phyloP scores from a whole-genome alignment of 2,888 invertebrate genomes.

The Synergus itoensis region DNA sequence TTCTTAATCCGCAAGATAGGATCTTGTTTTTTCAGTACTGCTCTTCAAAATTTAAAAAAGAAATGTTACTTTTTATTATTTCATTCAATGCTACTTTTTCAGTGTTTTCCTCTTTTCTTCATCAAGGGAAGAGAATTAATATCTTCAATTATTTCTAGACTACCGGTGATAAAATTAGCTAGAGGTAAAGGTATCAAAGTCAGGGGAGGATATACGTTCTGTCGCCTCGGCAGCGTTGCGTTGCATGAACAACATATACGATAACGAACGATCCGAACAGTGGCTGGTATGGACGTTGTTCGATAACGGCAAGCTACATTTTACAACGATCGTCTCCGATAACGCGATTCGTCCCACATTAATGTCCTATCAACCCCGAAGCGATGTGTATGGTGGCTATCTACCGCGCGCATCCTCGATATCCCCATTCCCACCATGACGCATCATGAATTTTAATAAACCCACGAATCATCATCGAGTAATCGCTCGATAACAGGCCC shows the following conservation, averaged over 20 bases:
- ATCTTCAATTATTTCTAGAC: background rate
- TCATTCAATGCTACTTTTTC: background rate
- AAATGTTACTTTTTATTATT: no score
- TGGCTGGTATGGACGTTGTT: constrained; percentile 48
- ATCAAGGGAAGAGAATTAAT: background rate
- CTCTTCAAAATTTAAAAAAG: no score
- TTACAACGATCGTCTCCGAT: constrained; percentile 51
- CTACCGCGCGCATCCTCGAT: constrained; percentile 42
- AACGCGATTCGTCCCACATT: constrained; percentile 43
- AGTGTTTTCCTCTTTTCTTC: background rate
- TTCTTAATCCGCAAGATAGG: constrained; percentile 23
- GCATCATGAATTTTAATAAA: constrained; percentile 41
- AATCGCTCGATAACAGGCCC: constrained; percentile 41
- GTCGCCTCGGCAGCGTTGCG: background rate
- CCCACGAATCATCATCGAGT: constrained; percentile 41
- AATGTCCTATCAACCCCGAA: constrained; percentile 44
- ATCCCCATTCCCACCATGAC: constrained; percentile 34
- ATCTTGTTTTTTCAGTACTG: constrained; percentile 6
- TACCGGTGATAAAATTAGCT: background rate
- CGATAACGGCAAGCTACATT: constrained; percentile 62
- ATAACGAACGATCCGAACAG: constrained; percentile 59
- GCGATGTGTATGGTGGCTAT: constrained; percentile 45
- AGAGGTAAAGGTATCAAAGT: constrained; percentile 7
- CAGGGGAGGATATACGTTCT: background rate
- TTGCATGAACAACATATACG: constrained; percentile 8